These are phyloP conservation scores for Hymenopus coronatus DNA, from an alignment of 2,888 invertebrate genomes.

Conservation along the genomic window DNA sequence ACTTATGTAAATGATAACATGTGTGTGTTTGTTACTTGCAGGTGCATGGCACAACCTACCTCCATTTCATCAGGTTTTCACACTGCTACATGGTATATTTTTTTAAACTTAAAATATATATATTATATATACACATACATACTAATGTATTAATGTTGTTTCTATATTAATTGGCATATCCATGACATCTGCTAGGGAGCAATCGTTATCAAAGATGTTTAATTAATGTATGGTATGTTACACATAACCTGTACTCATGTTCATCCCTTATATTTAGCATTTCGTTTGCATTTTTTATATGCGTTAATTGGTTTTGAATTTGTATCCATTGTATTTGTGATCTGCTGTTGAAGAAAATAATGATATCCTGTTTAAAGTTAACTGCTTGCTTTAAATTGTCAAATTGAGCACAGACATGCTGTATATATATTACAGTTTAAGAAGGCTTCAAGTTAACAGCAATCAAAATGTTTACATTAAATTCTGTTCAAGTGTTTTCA, in stretches of 20 bases:
- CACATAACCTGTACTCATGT: background rate
- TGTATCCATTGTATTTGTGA: background rate
- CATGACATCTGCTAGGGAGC: background rate
- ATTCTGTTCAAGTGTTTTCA: background rate
- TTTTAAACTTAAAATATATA: background rate
- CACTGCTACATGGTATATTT: conserved; percentile 12
- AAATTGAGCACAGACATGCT: background rate
- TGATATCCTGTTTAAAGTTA: background rate
- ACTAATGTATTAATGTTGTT: background rate
- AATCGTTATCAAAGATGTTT: background rate
- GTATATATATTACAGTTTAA: too few species aligned
- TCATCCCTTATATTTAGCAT: background rate
- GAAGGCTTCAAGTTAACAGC: too few species aligned
- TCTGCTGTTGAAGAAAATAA: background rate
- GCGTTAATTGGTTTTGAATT: background rate
- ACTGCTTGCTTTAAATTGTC: background rate
- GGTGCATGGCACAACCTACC: background rate
- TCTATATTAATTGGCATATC: background rate
- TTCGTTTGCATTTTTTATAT: background rate
- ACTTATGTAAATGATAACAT: too few species aligned
- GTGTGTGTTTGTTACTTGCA: background rate
- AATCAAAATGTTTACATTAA: background rate
- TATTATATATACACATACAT: background rate
- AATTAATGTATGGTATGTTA: background rate
- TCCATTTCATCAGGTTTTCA: background rate